These are phyloP conservation scores for Diadumene lineata DNA, from an alignment of 92 coral and sea anemone species.

Conservation along the genomic window DNA sequence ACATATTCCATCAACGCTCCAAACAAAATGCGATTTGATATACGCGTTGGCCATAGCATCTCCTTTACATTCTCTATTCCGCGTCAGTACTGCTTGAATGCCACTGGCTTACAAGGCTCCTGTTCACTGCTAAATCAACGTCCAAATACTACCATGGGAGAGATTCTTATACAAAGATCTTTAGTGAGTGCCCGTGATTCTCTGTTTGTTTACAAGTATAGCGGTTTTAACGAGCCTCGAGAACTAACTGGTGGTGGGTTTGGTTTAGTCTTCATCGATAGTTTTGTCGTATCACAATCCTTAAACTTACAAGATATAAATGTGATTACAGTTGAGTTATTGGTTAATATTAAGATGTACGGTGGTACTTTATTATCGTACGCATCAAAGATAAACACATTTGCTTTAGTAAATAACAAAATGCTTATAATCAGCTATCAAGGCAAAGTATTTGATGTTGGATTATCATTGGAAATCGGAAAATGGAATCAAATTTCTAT, in stretches of 20 bases:
- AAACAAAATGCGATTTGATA: constrained; percentile 32
- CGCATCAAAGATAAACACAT: constrained; percentile 26
- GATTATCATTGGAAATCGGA: constrained; percentile 26
- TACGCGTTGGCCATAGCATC: constrained; percentile 53
- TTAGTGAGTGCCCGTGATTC: constrained; percentile 30
- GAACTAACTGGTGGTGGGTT: constrained; percentile 50
- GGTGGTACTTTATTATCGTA: constrained; percentile 61
- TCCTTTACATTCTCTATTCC: constrained; percentile 42
- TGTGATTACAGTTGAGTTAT: constrained; percentile 50
- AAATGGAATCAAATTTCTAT: constrained; percentile 63
- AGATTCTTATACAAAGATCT: constrained; percentile 1
- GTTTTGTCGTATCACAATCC: constrained; percentile 39
- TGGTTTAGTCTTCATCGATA: constrained; percentile 44
- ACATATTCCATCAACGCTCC: constrained; percentile 50
- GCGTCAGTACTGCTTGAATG: constrained; percentile 27
- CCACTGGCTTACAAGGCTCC: constrained; percentile 54
- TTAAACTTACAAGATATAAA: constrained; percentile 33
- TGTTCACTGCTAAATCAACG: constrained; percentile 14
- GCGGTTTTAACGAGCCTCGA: constrained; percentile 34
- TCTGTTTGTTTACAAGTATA: constrained; percentile 45
- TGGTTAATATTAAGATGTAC: constrained; percentile 40
- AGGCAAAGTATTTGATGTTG: constrained; percentile 34
- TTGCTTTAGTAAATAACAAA: constrained; percentile 41
- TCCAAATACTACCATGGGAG: constrained; percentile 18
- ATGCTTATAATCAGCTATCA: constrained; percentile 40